phyloP scores from a whole-genome alignment of 2,797 vertebrate genomes.

The Acipenser transmontanus region DNA sequence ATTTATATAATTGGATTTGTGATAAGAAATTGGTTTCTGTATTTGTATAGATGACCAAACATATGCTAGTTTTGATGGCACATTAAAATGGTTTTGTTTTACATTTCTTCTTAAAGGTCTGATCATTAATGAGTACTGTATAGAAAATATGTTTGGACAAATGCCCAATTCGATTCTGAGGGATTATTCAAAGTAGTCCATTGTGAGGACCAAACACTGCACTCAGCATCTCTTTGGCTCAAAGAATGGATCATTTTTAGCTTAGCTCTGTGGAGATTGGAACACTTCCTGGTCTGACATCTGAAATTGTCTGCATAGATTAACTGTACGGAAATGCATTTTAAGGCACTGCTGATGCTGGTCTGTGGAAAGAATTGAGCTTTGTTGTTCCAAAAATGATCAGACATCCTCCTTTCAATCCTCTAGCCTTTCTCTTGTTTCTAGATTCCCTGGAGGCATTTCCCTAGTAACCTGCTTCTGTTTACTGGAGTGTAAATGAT shows the following conservation, averaged over 20 bases:
- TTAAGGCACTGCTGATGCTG: background rate
- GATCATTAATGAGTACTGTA: background rate
- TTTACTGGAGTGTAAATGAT: too few relatives aligned
- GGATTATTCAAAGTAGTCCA: slow-evolving; percentile 15
- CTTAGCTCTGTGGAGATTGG: background rate
- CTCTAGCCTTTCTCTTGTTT: background rate
- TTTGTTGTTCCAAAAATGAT: background rate
- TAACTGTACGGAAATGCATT: background rate
- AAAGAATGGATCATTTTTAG: slow-evolving; percentile 10
- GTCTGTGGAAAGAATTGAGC: background rate
- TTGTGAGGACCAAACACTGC: slow-evolving; percentile 13
- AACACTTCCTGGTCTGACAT: slow-evolving; percentile 2
- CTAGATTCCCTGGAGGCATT: background rate
- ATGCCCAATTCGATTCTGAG: slow-evolving; percentile 8
- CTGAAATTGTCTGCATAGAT: slow-evolving; percentile 35
- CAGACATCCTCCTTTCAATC: background rate
- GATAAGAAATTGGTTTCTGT: too few relatives aligned
- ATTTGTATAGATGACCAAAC: too few relatives aligned
- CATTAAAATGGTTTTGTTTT: too few relatives aligned
- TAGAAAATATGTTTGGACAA: slow-evolving; percentile 8
- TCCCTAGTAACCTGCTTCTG: background rate
- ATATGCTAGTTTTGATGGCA: too few relatives aligned
- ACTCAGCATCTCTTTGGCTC: background rate
- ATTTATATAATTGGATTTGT: too few relatives aligned
- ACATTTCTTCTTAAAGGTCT: too few relatives aligned